Percentiles rank a stretch among this genome's conserved stretches.
Evolutionary conservation across 1,140 invertebrate species (phyloP).

Genomic region (Propsilocerus akamusi): DNA sequence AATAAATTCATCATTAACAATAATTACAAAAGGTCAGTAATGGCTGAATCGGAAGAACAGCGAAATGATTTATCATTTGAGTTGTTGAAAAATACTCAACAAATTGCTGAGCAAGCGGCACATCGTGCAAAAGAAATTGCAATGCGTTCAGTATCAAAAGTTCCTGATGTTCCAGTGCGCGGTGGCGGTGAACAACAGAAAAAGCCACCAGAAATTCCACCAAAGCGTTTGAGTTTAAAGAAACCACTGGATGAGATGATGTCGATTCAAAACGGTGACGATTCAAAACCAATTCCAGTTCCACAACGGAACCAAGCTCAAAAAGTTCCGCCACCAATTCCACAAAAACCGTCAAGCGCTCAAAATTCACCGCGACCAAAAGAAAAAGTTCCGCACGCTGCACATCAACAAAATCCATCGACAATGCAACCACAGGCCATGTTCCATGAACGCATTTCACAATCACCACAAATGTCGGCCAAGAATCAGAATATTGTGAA

Average conservation of each 20-base stretch:
- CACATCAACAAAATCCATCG: background rate
- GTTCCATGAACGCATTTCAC: background rate
- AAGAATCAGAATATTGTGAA: conserved; percentile 1
- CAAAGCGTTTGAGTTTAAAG: conserved; percentile 21
- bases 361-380: conserved; percentile 23
- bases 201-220: conserved; percentile 21
- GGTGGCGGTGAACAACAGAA: conserved; percentile 14
- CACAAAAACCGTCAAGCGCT: conserved; percentile 19
- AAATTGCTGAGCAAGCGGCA: background rate
- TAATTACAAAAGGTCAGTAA: background rate
- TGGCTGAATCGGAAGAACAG: background rate
- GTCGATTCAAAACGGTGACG: background rate
- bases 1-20: background rate
- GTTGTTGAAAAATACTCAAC: background rate
- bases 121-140: conserved; percentile 7
- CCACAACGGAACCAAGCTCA: conserved; percentile 8
- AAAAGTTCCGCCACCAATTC: conserved; percentile 17
- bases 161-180: conserved; percentile 22
- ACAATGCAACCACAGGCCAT: conserved; percentile 15
- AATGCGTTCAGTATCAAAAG: conserved; percentile 10
- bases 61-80: background rate
- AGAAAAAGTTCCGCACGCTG: conserved; percentile 10
- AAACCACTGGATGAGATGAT: conserved; percentile 6
- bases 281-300: conserved; percentile 9
- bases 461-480: conserved; percentile 1